Conservation (phyloP, 2,113 vertebrate species). For the Sinocyclocheilus grahami region DNA sequence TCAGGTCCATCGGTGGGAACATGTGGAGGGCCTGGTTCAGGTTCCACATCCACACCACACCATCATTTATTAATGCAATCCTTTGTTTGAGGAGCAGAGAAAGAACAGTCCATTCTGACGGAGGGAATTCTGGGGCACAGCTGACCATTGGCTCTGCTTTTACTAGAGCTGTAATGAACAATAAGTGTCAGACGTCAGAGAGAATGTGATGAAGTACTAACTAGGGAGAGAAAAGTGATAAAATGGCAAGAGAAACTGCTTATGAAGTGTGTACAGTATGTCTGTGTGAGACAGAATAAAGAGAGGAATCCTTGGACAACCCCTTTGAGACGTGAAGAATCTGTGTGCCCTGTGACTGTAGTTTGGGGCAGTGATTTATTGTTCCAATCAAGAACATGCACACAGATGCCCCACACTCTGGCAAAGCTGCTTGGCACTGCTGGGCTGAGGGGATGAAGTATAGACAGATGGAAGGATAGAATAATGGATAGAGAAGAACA, state of each 20-base stretch:
- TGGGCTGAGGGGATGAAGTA: slow-evolving; percentile 28
- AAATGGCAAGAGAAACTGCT: background rate
- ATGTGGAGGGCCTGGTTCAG: slow-evolving; percentile 16
- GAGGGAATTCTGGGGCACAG: background rate
- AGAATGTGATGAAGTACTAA: background rate
- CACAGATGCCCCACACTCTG: slow-evolving; percentile 14
- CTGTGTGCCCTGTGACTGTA: background rate
- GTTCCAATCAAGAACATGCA: slow-evolving; percentile 13
- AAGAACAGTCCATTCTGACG: background rate
- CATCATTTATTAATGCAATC: slow-evolving; percentile 49
- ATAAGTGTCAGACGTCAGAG: background rate
- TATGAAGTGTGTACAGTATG: background rate
- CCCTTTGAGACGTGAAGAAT: slow-evolving; percentile 11
- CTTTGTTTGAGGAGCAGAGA: slow-evolving; percentile 11
- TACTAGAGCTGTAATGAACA: background rate
- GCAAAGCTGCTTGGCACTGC: slow-evolving; percentile 15
- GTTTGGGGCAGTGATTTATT: slow-evolving; percentile 9
- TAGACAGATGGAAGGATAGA: slow-evolving; percentile 35
- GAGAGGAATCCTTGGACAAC: slow-evolving; percentile 25
- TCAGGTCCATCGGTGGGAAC: slow-evolving; percentile 38
- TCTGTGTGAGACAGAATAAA: slow-evolving; percentile 8
- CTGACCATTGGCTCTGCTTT: background rate
- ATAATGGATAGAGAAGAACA: slow-evolving; percentile 11
- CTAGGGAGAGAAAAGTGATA: background rate
- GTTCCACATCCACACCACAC: slow-evolving; percentile 37